Conservation (phyloP, 2,888 invertebrate genomes). For the Lithophane semibrunnea region DNA sequence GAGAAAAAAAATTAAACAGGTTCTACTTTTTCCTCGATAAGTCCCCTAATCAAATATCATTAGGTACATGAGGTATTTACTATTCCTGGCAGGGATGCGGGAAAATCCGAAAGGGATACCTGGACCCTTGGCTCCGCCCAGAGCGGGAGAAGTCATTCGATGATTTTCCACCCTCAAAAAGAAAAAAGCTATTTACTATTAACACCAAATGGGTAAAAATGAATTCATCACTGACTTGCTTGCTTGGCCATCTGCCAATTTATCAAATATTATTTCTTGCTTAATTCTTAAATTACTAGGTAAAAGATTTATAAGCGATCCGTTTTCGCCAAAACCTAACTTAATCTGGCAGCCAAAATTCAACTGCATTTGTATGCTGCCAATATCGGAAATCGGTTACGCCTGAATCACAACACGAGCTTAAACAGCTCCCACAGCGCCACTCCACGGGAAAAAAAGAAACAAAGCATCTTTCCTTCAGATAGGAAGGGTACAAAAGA, state of each 20-base stretch:
- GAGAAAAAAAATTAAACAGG: too few relatives aligned
- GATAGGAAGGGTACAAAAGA: conserved; percentile 47
- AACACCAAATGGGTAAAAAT: neutral
- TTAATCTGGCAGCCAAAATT: neutral
- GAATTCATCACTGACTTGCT: neutral
- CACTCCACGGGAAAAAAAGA: conserved; percentile 15
- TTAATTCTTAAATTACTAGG: neutral
- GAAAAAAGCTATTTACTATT: too few relatives aligned
- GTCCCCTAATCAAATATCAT: neutral
- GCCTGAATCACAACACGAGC: conserved; percentile 21
- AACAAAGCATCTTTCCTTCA: conserved; percentile 47
- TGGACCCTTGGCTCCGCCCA: too few relatives aligned
- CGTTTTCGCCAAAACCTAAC: neutral
- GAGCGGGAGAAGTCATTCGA: too few relatives aligned
- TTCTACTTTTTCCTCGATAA: neutral
- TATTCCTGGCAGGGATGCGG: too few relatives aligned
- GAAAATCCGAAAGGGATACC: too few relatives aligned
- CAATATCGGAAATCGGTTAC: conserved; percentile 23
- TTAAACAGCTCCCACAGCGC: conserved; percentile 20
- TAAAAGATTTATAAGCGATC: neutral
- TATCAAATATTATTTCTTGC: neutral
- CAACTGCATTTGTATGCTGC: conserved; percentile 22
- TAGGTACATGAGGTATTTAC: neutral
- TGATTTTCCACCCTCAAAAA: too few relatives aligned
- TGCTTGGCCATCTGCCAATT: neutral